phyloP scores from a whole-genome alignment of 2,888 invertebrate species.

The Harpalus rufipes region DNA sequence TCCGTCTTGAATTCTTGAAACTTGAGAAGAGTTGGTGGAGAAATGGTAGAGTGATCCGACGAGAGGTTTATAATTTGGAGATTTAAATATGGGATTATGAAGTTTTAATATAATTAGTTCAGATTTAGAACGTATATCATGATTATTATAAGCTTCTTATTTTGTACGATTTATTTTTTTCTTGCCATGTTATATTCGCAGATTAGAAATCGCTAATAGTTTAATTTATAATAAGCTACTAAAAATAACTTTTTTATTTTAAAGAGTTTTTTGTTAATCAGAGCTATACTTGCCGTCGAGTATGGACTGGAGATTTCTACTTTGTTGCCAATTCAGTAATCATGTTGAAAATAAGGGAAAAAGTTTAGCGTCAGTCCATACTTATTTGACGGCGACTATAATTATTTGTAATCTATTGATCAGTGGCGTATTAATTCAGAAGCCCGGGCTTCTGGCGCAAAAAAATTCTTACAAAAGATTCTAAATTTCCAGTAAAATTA shows the following conservation, averaged over 20 bases:
- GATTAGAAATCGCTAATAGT: background rate
- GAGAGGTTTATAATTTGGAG: slow-evolving; percentile 26
- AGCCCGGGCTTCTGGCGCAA: no score
- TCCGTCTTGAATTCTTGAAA: slow-evolving; percentile 31
- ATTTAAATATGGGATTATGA: slow-evolving; percentile 11
- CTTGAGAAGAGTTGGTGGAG: background rate
- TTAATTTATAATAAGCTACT: background rate
- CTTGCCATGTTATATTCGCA: background rate
- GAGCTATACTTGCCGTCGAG: no score
- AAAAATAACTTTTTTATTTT: background rate
- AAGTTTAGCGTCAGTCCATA: no score
- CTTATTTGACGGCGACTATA: no score
- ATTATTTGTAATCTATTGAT: no score
- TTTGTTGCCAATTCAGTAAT: no score
- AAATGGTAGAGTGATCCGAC: background rate
- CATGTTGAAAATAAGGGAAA: no score
- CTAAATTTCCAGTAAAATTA: no score
- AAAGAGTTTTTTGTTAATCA: no score
- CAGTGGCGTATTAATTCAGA: no score
- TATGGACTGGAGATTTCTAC: no score
- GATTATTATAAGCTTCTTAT: slow-evolving; percentile 37
- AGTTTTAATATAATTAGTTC: slow-evolving; percentile 31
- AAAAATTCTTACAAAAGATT: no score
- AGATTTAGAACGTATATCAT: slow-evolving; percentile 43
- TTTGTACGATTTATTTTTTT: slow-evolving; percentile 17